These are phyloP conservation scores for Budorcas taxicolor DNA, from an alignment of 2,113 vertebrate species.

Conservation along the genomic window DNA sequence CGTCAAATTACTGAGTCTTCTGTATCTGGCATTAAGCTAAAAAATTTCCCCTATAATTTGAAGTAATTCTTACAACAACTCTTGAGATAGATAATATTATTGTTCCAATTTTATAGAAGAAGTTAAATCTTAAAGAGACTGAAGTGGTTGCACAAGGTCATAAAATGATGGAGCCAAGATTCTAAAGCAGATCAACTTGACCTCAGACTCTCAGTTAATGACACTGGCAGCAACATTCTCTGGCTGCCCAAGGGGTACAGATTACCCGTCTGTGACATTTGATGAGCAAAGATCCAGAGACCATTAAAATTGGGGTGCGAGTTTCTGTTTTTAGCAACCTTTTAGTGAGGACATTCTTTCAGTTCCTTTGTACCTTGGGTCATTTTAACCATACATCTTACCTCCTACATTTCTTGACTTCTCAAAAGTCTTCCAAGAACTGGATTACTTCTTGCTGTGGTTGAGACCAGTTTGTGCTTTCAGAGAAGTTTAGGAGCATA, in stretches of 20 bases:
- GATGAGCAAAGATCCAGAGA: background rate
- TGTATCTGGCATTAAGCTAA: background rate
- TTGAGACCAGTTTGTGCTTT: background rate
- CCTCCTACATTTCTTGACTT: background rate
- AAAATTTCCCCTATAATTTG: background rate
- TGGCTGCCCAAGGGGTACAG: background rate
- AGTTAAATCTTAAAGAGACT: background rate
- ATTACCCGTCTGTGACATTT: background rate
- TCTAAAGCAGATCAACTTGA: background rate
- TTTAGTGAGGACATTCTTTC: background rate
- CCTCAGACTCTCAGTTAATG: background rate
- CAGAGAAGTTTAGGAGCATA: background rate
- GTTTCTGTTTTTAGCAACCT: background rate
- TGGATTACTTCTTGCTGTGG: background rate
- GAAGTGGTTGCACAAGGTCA: background rate
- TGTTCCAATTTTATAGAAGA: background rate
- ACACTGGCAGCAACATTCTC: rapidly evolving
- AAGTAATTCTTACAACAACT: background rate
- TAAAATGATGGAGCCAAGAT: background rate
- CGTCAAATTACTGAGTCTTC: background rate
- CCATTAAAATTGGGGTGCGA: background rate
- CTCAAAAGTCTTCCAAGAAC: background rate
- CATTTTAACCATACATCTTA: background rate
- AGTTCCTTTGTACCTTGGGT: background rate
- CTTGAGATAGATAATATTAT: background rate